Conservation (phyloP, 2,888 invertebrate genomes). For the Lasioglossum vierecki region DNA sequence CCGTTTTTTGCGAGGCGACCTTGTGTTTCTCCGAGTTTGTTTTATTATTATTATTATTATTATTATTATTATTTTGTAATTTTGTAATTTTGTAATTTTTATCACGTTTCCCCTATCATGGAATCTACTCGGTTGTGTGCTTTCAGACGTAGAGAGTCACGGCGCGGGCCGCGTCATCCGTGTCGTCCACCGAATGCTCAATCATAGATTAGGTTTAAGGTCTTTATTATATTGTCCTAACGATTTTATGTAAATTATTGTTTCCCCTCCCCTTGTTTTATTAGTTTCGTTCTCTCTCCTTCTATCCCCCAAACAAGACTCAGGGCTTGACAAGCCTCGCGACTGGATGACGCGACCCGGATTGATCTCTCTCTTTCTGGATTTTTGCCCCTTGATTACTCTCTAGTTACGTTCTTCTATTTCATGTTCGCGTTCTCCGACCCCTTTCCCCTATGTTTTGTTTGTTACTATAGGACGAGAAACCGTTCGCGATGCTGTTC, state of each 20-base stretch:
- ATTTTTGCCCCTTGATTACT: conserved; percentile 33
- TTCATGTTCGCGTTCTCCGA: conserved; percentile 37
- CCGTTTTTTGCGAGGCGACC: conserved; percentile 28
- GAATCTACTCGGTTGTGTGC: conserved; percentile 57
- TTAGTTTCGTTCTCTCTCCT: conserved; percentile 46
- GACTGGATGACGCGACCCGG: conserved; percentile 72
- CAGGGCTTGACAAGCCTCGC: conserved; percentile 64
- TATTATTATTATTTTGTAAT: conserved; percentile 52
- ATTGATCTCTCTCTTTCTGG: conserved; percentile 40
- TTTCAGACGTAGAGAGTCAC: conserved; percentile 50
- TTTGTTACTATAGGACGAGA: background rate
- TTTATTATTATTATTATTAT: conserved; percentile 42
- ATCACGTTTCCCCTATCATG: conserved; percentile 14
- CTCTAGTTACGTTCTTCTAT: conserved; percentile 44
- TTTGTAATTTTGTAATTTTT: conserved; percentile 42
- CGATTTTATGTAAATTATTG: conserved; percentile 79
- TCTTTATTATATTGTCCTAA: conserved; percentile 68
- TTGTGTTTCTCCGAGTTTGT: conserved; percentile 48
- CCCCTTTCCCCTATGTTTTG: background rate
- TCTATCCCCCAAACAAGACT: conserved; percentile 70
- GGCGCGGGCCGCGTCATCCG: conserved; percentile 60
- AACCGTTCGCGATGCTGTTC: background rate
- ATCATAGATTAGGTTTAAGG: conserved; percentile 80
- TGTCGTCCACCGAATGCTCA: conserved; percentile 80
- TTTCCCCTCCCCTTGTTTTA: conserved; percentile 54